These are phyloP conservation scores for Maccullochella peelii DNA, from an alignment of 2,113 vertebrate genomes.

Conservation along the genomic window DNA sequence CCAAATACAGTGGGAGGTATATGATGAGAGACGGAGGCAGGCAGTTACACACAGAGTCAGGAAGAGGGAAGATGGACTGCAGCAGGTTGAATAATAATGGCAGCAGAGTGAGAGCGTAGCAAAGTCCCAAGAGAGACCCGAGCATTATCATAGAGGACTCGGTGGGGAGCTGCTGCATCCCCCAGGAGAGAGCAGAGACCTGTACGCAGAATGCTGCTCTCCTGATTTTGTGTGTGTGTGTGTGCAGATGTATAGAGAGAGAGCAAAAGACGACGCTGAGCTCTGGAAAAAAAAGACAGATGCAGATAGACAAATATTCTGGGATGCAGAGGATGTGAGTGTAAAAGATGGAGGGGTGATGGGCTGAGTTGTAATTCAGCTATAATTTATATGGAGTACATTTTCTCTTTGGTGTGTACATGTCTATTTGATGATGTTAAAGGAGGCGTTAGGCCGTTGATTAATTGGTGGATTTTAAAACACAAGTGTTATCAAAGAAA, in stretches of 20 bases:
- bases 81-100: slow-evolving; percentile 52
- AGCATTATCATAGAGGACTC: slow-evolving; percentile 44
- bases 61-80: slow-evolving; percentile 43
- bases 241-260: background rate
- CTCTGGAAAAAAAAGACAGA: slow-evolving; percentile 30
- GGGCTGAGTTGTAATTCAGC: slow-evolving; percentile 44
- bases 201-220: slow-evolving; percentile 10
- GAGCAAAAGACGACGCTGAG: slow-evolving; percentile 2
- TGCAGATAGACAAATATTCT: slow-evolving; percentile 14
- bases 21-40: slow-evolving; percentile 52
- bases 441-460: slow-evolving; percentile 21
- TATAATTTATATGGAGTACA: slow-evolving; percentile 38
- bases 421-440: slow-evolving; percentile 12
- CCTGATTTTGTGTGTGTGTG: background rate
- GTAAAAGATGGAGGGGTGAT: slow-evolving; percentile 14
- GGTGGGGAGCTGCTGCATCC: slow-evolving; percentile 41
- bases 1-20: slow-evolving; percentile 61
- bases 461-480: slow-evolving; percentile 46
- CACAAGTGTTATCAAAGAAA: slow-evolving; percentile 48
- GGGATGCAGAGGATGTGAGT: slow-evolving; percentile 9
- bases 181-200: slow-evolving; percentile 44
- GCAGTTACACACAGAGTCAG: slow-evolving; percentile 44
- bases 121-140: slow-evolving; percentile 50
- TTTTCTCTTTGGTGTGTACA: background rate
- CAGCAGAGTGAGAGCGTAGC: slow-evolving; percentile 33